Base-by-base conservation (phyloP, 1,140 invertebrate species). In the Drosophila athabasca region DNA sequence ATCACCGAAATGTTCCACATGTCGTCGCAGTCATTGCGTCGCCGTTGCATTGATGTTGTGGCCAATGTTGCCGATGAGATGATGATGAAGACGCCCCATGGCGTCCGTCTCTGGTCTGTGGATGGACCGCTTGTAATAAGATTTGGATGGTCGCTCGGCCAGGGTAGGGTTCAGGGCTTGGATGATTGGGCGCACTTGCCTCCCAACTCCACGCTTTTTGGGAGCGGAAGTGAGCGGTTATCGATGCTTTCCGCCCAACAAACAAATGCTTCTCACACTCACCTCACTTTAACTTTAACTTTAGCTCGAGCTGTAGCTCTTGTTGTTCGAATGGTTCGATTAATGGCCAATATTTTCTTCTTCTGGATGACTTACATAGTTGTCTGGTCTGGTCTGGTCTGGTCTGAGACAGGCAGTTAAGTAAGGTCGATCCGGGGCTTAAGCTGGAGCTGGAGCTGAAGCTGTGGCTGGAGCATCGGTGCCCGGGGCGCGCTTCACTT, bases 191-290 rank as follows among this genome's bases (percentile, higher is more conserved):
- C 55, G 67, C 77, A 85, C 57, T 79, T 83, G 76, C 50, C 44
- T 13, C 24, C 48, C 59, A 49, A 53, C 49, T 64, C 53, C 41
- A 48, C 11, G 17, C 11, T 58, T 55, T 58, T 49, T 45, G 43
- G 24, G 53, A 71, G 62, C 77, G 82, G 82, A 83, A 83, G 83
- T 83, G 80, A 83, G 72, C 59, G 76, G 80, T 83, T 85, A 75
- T 58, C 65, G 57, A 74, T 74, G 72, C 43, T 7, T 24, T 39
- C 3, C 4, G 35, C 9, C 9, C 9, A 5, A 3, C 1, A 13
- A 11, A 31, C 0, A 39, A 39, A 39, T 13, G 35, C 35, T 39
- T 39, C 35, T 39, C 35, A 39, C 35, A 39, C 11, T 39, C 35
- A 13, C 29, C 29, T 8, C 11, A 35, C 35, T 13, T 4, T 1